Base-by-base conservation (phyloP, 2,888 invertebrate genomes). In the Melipona bicolor region DNA sequence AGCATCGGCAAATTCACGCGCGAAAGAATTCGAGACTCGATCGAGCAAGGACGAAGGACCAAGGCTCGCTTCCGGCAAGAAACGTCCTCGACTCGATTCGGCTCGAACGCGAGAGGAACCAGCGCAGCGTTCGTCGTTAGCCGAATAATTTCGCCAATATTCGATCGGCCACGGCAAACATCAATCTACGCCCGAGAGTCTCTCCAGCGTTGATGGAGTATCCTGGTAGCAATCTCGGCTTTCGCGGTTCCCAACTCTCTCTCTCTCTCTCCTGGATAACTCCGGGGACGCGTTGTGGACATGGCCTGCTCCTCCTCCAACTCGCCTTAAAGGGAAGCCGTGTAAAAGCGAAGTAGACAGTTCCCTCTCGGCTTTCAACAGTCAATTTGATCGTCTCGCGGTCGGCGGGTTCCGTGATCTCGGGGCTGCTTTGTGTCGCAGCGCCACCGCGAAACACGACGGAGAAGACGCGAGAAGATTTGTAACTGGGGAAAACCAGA, bases 131-230 rank as follows among this genome's bases (percentile, higher is more conserved):
- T 32, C 78, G 74, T 70, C 49, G 77, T 77, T 32, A 68, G 69
- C 71, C 83, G 75, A 88, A 87, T 89, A 89, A 89, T 89, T 89
- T 87, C 77, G 85, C 88, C 89, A 86, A 89, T 88, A 89, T 87
- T 87, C 89, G 81, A 86, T 83, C 83, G 87, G 79, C 84, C 75
- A 84, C 77, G 83, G 85, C 86, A 88, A 88, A 86, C 89, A 89
- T 89, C 89, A 86, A 89, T 88, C 85, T 84, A 81, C 87, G 81
- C 68, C 43, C 81, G 80, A 86, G 88, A 70, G 88, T 72, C 88
- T 89, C 88, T 89, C 78, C 79, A 59, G 81, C 79, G 54, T 84
- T 86, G 88, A 89, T 89, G 87, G 87, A 89, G 89, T 86, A 85
- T 85, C 86, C 84, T 84, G 78, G 87, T 84, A 83, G 85, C 88